A percentile compares a stretch with the other conserved stretches of the same genome.
Evolutionary conservation across 1,140 invertebrate species (phyloP).

Genomic region (Solenopsis invicta): DNA sequence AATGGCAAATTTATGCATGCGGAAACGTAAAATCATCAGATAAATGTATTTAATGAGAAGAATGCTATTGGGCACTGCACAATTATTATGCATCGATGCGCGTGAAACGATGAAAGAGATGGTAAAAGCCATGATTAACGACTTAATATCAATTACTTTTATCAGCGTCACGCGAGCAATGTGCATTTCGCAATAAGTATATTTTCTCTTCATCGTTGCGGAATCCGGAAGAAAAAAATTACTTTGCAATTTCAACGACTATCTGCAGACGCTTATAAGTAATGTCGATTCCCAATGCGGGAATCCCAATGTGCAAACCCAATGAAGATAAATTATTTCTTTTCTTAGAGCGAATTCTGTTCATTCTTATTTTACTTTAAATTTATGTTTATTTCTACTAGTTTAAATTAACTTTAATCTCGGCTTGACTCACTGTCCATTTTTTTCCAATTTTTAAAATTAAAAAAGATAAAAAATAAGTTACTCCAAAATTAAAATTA

Average conservation of each 20-base stretch:
- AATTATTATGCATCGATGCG: neutral
- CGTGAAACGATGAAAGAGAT: neutral
- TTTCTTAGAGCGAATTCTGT: neutral
- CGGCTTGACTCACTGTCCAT: too few species aligned
- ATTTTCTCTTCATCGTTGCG: neutral
- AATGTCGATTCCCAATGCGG: neutral
- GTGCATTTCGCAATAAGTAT: neutral
- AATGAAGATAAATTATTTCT: neutral
- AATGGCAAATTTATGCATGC: neutral
- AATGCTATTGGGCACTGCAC: neutral
- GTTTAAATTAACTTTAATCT: too few species aligned
- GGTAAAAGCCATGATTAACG: neutral
- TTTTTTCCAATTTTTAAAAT: too few species aligned
- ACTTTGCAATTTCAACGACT: neutral
- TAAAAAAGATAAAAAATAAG: too few species aligned
- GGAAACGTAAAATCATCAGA: neutral
- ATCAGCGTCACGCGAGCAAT: slow-evolving; percentile 5
- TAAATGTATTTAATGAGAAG: neutral
- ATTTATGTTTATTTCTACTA: too few species aligned
- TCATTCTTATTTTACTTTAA: slow-evolving; percentile 2
- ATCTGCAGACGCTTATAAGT: neutral
- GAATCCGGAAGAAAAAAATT: slow-evolving; percentile 1
- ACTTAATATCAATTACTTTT: neutral
- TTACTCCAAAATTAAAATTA: too few species aligned
- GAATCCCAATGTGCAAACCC: neutral